These are phyloP conservation scores for Megalonaias nervosa DNA, from an alignment of 1,140 invertebrate species.

Conservation along the genomic window DNA sequence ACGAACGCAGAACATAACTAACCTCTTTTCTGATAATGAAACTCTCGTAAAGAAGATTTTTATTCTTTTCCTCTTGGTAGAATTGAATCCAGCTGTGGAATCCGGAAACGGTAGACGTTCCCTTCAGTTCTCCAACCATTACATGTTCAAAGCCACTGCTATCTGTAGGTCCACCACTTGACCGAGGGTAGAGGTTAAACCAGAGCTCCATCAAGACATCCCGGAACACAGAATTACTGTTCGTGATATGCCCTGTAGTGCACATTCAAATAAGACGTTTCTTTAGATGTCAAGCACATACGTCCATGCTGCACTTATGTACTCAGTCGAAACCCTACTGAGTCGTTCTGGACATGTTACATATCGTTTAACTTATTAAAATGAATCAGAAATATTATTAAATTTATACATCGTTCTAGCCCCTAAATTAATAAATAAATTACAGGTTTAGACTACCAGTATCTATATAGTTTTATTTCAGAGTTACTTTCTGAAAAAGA, in stretches of 20 bases:
- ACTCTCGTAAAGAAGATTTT: constrained; percentile 67
- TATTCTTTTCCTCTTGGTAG: constrained; percentile 65
- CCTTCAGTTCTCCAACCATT: constrained; percentile 68
- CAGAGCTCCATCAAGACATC: constrained; percentile 56
- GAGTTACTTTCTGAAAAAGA: too few relatives aligned
- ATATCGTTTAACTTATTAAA: too few relatives aligned
- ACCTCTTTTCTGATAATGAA: constrained; percentile 55
- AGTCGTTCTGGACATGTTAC: too few relatives aligned
- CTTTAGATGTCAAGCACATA: too few relatives aligned
- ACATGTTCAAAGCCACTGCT: constrained; percentile 72
- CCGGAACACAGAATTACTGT: constrained; percentile 7
- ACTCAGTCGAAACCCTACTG: too few relatives aligned
- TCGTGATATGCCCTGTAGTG: constrained; percentile 14
- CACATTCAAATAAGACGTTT: too few relatives aligned
- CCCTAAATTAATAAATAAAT: too few relatives aligned
- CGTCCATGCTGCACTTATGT: too few relatives aligned
- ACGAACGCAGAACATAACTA: not conserved
- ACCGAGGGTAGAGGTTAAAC: constrained; percentile 64
- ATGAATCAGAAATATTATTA: too few relatives aligned
- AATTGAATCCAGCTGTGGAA: constrained; percentile 71
- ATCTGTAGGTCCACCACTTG: constrained; percentile 42
- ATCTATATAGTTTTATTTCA: too few relatives aligned
- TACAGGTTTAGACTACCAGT: too few relatives aligned
- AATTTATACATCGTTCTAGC: too few relatives aligned
- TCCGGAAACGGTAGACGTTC: constrained; percentile 61